Conservation (phyloP, 2,797 vertebrate genomes). For the Chrysocyon brachyurus region DNA sequence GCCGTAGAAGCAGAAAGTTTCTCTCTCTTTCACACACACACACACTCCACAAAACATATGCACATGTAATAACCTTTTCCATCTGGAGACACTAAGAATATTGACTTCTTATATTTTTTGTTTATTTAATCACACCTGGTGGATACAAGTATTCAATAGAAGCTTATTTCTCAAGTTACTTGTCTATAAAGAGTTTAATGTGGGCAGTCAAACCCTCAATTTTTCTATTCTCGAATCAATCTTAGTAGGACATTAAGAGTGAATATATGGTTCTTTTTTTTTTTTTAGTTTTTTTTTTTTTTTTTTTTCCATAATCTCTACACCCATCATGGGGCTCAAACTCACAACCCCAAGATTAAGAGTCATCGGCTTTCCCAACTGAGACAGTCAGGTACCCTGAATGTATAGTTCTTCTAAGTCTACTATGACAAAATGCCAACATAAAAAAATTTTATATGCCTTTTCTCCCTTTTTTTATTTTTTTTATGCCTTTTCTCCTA, state of each 20-base stretch:
- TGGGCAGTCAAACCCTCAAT: background rate
- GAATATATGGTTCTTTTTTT: background rate
- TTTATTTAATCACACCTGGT: background rate
- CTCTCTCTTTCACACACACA: background rate
- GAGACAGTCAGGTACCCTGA: background rate
- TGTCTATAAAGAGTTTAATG: background rate
- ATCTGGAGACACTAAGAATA: background rate
- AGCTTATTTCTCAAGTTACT: slow-evolving; percentile 2
- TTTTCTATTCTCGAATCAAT: background rate
- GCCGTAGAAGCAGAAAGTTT: background rate
- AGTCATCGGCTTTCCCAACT: background rate
- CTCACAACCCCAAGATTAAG: background rate
- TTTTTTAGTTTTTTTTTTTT: background rate
- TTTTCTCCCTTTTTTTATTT: background rate
- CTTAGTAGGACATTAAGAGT: background rate
- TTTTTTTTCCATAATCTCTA: background rate
- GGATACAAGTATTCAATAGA: background rate
- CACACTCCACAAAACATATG: background rate
- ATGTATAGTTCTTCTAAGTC: background rate
- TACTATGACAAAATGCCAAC: background rate
- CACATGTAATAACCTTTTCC: background rate
- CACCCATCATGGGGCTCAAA: background rate
- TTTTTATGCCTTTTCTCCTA: slow-evolving; percentile 14
- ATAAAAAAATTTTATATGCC: background rate
- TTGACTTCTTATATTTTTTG: background rate